These are phyloP conservation scores for Tinamus major DNA, from an alignment of 2,797 vertebrate genomes.

Conservation along the genomic window DNA sequence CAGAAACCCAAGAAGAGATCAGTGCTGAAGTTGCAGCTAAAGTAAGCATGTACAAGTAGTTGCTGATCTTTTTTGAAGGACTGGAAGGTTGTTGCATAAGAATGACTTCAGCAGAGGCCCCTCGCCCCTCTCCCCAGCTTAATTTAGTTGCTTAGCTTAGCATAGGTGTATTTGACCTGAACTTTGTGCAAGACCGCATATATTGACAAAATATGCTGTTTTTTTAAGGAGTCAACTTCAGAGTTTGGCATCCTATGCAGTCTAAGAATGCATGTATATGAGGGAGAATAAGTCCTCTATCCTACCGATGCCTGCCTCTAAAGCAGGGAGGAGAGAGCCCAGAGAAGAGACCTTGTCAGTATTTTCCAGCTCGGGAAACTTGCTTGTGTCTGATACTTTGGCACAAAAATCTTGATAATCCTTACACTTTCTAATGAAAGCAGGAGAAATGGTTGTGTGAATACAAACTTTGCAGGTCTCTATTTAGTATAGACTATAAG, in stretches of 20 bases:
- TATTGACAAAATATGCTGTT: background rate
- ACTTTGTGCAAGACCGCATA: background rate
- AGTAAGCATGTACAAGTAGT: conserved; percentile 77
- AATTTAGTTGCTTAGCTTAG: background rate
- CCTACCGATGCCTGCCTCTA: background rate
- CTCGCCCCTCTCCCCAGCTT: background rate
- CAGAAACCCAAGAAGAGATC: conserved; percentile 98
- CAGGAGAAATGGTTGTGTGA: background rate
- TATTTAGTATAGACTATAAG: background rate
- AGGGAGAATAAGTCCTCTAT: background rate
- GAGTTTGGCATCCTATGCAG: background rate
- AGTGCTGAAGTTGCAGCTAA: conserved; percentile 98
- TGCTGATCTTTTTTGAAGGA: background rate
- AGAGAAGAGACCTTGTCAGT: background rate
- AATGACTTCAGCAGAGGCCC: background rate
- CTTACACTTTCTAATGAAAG: background rate
- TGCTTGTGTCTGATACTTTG: background rate
- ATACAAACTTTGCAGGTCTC: background rate
- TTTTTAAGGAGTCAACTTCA: background rate
- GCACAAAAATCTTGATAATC: background rate
- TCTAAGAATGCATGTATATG: background rate
- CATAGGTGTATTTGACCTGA: background rate
- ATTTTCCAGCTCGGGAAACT: background rate
- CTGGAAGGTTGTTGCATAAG: background rate
- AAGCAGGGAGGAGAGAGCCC: background rate